A percentile compares a stretch with the other conserved stretches of the same genome.
Evolutionary conservation across 2,888 invertebrate genomes (phyloP).

Genomic region (Allacma fusca): DNA sequence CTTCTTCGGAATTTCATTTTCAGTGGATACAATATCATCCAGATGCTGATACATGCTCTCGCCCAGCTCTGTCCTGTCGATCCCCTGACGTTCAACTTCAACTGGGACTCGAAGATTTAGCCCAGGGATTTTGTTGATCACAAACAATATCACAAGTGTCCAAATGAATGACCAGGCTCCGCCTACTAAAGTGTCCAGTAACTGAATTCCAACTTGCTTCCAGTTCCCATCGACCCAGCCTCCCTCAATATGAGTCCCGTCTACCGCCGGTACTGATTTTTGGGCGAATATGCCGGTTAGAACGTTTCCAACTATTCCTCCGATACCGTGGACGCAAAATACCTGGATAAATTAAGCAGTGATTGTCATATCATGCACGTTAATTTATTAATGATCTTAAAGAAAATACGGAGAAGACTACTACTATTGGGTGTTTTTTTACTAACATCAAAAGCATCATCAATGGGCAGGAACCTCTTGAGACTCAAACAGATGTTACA

Average conservation of each 20-base stretch:
- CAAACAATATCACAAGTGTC: slow-evolving; percentile 53
- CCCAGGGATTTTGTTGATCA: slow-evolving; percentile 58
- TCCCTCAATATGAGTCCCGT: slow-evolving; percentile 55
- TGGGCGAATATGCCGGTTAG: slow-evolving; percentile 58
- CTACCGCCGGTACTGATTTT: slow-evolving; percentile 54
- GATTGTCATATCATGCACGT: background rate
- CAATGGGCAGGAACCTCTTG: slow-evolving; percentile 49
- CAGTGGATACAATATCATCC: background rate
- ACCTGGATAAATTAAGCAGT: slow-evolving; percentile 16
- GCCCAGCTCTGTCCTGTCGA: slow-evolving; percentile 54
- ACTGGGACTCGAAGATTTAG: slow-evolving; percentile 51
- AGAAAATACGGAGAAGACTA: too few relatives aligned
- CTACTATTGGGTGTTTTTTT: too few relatives aligned
- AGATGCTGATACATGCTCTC: slow-evolving; percentile 53
- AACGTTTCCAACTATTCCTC: slow-evolving; percentile 54
- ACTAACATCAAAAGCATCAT: slow-evolving; percentile 60
- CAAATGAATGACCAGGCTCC: slow-evolving; percentile 53
- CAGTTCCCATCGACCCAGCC: slow-evolving; percentile 59
- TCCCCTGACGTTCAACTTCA: slow-evolving; percentile 53
- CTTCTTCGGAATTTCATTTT: too few relatives aligned
- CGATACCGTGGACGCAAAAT: slow-evolving; percentile 56
- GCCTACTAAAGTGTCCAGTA: slow-evolving; percentile 51
- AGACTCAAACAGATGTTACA: slow-evolving; percentile 54
- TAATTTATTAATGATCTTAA: too few relatives aligned
- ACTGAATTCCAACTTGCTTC: slow-evolving; percentile 54